phyloP scores from a whole-genome alignment of 2,888 invertebrate genomes.

The Oscheius sp. region DNA sequence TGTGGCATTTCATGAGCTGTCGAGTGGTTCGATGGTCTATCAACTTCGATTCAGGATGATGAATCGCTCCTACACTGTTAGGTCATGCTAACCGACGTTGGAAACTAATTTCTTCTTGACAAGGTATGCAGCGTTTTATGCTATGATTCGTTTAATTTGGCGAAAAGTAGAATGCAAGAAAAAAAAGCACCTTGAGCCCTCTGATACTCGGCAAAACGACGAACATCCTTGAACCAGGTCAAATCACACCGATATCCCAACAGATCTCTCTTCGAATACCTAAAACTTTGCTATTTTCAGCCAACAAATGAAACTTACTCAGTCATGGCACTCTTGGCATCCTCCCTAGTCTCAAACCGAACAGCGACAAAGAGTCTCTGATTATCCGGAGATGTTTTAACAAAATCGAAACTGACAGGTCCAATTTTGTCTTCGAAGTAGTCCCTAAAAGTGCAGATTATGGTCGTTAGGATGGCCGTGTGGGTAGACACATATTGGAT shows the following conservation, averaged over 20 bases:
- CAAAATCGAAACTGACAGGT: slow-evolving; percentile 69
- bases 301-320: slow-evolving; percentile 43
- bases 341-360: slow-evolving; percentile 67
- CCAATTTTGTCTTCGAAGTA: slow-evolving; percentile 70
- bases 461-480: not conserved
- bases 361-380: slow-evolving; percentile 67
- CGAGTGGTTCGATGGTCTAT: too few relatives aligned
- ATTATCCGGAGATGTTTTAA: slow-evolving; percentile 65
- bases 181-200: slow-evolving; percentile 24
- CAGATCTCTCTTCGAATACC: slow-evolving; percentile 60
- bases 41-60: too few relatives aligned
- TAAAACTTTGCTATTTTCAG: slow-evolving; percentile 43
- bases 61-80: too few relatives aligned
- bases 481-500: not conserved
- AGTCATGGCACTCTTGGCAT: slow-evolving; percentile 65
- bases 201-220: slow-evolving; percentile 57
- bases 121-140: too few relatives aligned
- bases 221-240: slow-evolving; percentile 71
- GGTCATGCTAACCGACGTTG: too few relatives aligned
- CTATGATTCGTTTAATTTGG: too few relatives aligned
- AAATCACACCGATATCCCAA: slow-evolving; percentile 64
- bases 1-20: too few relatives aligned
- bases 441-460: slow-evolving; percentile 56
- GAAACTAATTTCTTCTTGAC: too few relatives aligned
- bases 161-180: not conserved